These are phyloP conservation scores for Sepioteuthis lessoniana DNA, from an alignment of 2,888 invertebrate genomes.

Conservation along the genomic window DNA sequence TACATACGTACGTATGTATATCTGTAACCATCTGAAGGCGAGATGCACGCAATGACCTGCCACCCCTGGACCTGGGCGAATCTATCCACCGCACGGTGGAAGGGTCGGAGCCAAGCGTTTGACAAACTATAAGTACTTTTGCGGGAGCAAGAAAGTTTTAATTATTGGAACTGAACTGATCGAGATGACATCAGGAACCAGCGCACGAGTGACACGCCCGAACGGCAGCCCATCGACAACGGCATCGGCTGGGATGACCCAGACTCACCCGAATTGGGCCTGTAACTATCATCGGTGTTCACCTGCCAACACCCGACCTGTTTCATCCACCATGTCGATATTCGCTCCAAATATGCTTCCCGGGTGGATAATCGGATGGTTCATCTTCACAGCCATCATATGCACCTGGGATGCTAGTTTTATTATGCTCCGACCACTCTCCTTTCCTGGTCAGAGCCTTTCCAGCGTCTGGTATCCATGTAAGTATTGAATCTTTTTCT, in stretches of 20 bases:
- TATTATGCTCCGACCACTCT: slow-evolving; percentile 64
- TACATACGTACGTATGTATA: background rate
- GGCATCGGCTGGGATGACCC: background rate
- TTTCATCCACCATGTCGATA: background rate
- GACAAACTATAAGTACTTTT: slow-evolving; percentile 33
- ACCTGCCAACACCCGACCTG: background rate
- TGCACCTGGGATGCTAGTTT: slow-evolving; percentile 68
- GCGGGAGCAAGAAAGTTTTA: slow-evolving; percentile 21
- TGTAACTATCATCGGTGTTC: background rate
- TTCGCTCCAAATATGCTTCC: slow-evolving; percentile 52
- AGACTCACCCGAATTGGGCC: background rate
- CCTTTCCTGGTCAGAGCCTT: slow-evolving; percentile 62
- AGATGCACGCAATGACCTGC: slow-evolving; percentile 3
- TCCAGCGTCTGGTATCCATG: slow-evolving; percentile 61
- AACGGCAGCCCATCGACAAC: background rate
- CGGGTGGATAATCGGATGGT: slow-evolving; percentile 64
- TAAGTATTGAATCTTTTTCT: slow-evolving; percentile 53
- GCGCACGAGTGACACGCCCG: background rate
- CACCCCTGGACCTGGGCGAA: slow-evolving; percentile 35
- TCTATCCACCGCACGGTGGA: background rate
- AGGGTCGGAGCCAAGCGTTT: slow-evolving; percentile 20
- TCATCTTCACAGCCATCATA: slow-evolving; percentile 60
- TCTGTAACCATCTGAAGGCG: background rate
- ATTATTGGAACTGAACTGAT: slow-evolving; percentile 4
- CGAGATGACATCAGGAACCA: slow-evolving; percentile 2